These are phyloP conservation scores for Calosoma granatense DNA, from an alignment of 1,140 invertebrate genomes.

Conservation along the genomic window DNA sequence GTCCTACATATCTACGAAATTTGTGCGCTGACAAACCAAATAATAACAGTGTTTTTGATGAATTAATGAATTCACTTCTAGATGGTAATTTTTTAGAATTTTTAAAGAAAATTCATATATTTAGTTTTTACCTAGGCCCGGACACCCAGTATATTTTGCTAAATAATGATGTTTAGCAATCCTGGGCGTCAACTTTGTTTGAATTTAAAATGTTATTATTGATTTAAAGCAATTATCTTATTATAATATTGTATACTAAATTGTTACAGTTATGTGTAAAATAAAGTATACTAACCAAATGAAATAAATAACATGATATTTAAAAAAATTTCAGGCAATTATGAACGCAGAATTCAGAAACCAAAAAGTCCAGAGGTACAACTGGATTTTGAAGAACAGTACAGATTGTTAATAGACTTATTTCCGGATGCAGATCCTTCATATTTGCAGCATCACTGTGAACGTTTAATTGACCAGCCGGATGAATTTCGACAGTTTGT, in stretches of 20 bases:
- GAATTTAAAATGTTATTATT: background rate
- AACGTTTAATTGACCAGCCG: slow-evolving; percentile 8
- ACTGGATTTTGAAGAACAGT: slow-evolving; percentile 1
- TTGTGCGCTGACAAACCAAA: background rate
- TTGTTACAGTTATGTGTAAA: too few relatives aligned
- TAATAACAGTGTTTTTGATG: background rate
- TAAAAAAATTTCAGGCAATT: background rate
- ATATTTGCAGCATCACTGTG: slow-evolving; percentile 27
- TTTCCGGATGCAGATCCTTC: slow-evolving; percentile 37
- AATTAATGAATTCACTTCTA: background rate
- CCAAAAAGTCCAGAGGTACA: background rate
- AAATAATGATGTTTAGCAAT: too few relatives aligned
- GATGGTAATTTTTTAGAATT: background rate
- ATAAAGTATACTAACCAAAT: too few relatives aligned
- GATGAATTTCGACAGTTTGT: slow-evolving; percentile 32
- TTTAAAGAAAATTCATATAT: too few relatives aligned
- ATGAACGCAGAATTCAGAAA: background rate
- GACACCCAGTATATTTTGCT: too few relatives aligned
- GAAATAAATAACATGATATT: background rate
- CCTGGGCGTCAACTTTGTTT: too few relatives aligned
- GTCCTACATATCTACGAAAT: slow-evolving; percentile 15
- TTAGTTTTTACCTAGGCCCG: too few relatives aligned
- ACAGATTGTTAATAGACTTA: slow-evolving; percentile 18
- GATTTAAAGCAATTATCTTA: too few relatives aligned
- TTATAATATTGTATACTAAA: too few relatives aligned